Percentiles rank a stretch among this genome's conserved stretches.
phyloP scores from a whole-genome alignment of 2,888 invertebrate species.

The Tetanocera ferruginea region DNA sequence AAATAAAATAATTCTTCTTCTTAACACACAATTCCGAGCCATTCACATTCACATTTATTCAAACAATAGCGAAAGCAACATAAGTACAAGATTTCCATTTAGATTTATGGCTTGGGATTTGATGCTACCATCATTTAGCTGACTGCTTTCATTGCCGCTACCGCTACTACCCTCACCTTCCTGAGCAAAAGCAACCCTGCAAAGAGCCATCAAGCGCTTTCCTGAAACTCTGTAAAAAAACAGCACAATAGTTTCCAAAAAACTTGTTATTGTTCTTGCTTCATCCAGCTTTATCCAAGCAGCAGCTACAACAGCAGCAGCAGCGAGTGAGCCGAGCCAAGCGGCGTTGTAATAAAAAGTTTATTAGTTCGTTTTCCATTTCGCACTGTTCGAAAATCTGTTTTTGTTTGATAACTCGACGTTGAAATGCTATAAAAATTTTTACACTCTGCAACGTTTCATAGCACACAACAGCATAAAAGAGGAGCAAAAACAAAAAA shows the following conservation, averaged over 20 bases:
- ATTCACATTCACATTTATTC: conserved; percentile 10
- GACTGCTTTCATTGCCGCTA: neutral
- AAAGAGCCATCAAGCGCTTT: too few relatives aligned
- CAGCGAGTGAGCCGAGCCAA: neutral
- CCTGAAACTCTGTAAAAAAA: too few relatives aligned
- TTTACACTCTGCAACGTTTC: neutral
- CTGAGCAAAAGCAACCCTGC: neutral
- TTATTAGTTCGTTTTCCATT: conserved; percentile 30
- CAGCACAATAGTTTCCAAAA: neutral
- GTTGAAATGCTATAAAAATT: neutral
- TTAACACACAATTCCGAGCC: conserved; percentile 12
- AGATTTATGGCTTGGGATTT: conserved; percentile 31
- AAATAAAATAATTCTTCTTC: neutral
- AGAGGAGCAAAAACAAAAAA: neutral
- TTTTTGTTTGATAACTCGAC: conserved; percentile 17
- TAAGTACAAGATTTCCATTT: conserved; percentile 11
- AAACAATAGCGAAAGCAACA: neutral
- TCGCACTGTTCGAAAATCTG: conserved; percentile 16
- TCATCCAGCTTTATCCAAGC: conserved; percentile 1
- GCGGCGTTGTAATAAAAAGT: conserved; percentile 25
- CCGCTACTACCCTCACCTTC: neutral
- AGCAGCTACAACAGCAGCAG: neutral
- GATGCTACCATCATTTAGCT: neutral
- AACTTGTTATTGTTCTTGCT: conserved; percentile 23
- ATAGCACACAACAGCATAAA: neutral